Evolutionary conservation across 2,797 vertebrate species (phyloP).

Genomic region (Cryptoblepharus egeriae): DNA sequence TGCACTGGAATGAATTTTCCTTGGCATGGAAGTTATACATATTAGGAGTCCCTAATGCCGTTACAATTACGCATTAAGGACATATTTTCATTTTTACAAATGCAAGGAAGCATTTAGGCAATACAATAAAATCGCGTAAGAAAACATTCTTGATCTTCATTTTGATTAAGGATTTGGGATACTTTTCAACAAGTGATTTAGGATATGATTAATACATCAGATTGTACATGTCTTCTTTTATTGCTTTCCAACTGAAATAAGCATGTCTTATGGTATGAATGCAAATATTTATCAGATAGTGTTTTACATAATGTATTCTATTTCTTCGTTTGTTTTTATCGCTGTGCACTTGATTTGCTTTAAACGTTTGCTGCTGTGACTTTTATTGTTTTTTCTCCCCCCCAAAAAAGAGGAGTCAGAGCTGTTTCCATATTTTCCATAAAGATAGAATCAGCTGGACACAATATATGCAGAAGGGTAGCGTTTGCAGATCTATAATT

Average conservation of each 20-base stretch:
- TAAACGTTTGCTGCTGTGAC: background rate
- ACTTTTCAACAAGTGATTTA: slow-evolving; percentile 52
- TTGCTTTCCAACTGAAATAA: slow-evolving; percentile 53
- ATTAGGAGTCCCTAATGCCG: slow-evolving; percentile 65
- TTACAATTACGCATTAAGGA: slow-evolving; percentile 68
- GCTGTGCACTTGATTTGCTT: background rate
- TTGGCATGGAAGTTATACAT: slow-evolving; percentile 51
- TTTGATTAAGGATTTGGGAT: slow-evolving; percentile 49
- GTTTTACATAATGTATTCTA: background rate
- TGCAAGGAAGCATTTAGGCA: slow-evolving; percentile 71
- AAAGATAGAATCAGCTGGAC: background rate
- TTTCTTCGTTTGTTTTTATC: background rate
- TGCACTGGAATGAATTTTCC: slow-evolving; percentile 34
- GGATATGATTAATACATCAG: slow-evolving; percentile 35
- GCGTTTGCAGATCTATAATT: background rate
- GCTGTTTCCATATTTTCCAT: background rate
- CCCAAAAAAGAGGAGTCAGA: background rate
- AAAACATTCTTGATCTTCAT: slow-evolving; percentile 62
- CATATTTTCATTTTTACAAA: slow-evolving; percentile 69
- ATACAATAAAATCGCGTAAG: slow-evolving; percentile 61
- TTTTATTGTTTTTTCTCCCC: background rate
- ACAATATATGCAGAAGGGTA: too few relatives aligned
- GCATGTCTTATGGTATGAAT: slow-evolving; percentile 43
- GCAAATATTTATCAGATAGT: background rate
- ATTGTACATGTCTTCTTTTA: slow-evolving; percentile 16